Percentiles rank a stretch among this genome's conserved stretches.
phyloP scores from a whole-genome alignment of 2,888 invertebrate species.

The Lochmaea crataegi region DNA sequence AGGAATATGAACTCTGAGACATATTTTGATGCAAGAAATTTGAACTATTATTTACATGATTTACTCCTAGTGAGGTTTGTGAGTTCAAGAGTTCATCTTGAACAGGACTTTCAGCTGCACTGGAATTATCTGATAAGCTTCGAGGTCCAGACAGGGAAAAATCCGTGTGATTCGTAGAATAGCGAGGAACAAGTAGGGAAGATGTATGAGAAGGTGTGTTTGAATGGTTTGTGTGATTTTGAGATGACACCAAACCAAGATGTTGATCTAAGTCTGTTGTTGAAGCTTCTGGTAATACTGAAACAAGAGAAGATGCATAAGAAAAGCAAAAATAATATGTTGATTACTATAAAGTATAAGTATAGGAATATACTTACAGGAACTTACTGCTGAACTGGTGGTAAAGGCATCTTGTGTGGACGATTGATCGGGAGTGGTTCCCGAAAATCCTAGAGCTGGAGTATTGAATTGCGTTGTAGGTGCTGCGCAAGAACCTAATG shows the following conservation, averaged over 20 bases:
- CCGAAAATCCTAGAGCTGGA: constrained; percentile 78
- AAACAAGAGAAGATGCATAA: constrained; percentile 45
- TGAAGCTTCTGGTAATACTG: constrained; percentile 84
- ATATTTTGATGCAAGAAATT: constrained; percentile 71
- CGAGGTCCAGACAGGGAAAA: constrained; percentile 78
- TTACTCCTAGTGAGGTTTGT: constrained; percentile 73
- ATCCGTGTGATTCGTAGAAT: constrained; percentile 74
- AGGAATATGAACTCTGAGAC: constrained; percentile 65
- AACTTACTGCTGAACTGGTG: constrained; percentile 60
- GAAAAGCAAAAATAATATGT: not conserved
- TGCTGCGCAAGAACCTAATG: constrained; percentile 80
- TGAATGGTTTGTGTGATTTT: constrained; percentile 68
- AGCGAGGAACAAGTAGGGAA: constrained; percentile 75
- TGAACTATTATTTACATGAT: constrained; percentile 66
- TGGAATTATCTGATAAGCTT: constrained; percentile 84
- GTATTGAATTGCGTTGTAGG: constrained; percentile 80
- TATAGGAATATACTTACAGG: constrained; percentile 45
- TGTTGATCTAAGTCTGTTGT: constrained; percentile 81
- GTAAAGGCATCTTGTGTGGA: constrained; percentile 66
- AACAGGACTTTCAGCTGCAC: constrained; percentile 85
- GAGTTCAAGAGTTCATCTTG: constrained; percentile 80
- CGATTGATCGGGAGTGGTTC: constrained; percentile 75
- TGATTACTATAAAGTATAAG: not conserved
- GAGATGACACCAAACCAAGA: constrained; percentile 73
- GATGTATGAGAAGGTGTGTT: constrained; percentile 62